These are phyloP conservation scores for Hycleus phaleratus DNA, from an alignment of 1,140 invertebrate species.

Conservation along the genomic window DNA sequence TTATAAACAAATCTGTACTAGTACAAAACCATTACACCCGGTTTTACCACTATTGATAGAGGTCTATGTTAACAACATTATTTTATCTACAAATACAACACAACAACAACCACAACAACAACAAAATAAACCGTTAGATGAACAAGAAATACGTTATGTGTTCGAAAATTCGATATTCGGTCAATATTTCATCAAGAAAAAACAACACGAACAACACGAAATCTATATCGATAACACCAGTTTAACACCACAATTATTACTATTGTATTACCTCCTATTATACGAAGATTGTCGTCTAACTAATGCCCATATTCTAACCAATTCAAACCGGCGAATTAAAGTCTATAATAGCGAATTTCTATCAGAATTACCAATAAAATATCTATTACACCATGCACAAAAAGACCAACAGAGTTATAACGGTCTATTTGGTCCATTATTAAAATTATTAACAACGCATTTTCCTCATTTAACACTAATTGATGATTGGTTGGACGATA, in stretches of 20 bases:
- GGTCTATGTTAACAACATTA: constrained; percentile 90
- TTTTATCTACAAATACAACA: constrained; percentile 67
- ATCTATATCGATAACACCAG: constrained; percentile 57
- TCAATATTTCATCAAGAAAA: constrained; percentile 56
- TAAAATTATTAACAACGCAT: constrained; percentile 82
- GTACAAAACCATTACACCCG: constrained; percentile 81
- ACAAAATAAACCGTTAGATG: constrained; percentile 79
- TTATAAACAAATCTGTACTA: constrained; percentile 84
- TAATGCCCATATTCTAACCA: constrained; percentile 64
- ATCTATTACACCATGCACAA: constrained; percentile 87
- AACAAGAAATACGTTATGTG: constrained; percentile 80
- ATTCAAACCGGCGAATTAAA: constrained; percentile 69
- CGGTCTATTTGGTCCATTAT: constrained; percentile 71
- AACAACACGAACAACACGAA: constrained; percentile 36
- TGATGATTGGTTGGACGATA: constrained; percentile 87
- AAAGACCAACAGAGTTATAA: constrained; percentile 85
- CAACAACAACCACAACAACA: constrained; percentile 24
- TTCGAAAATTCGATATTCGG: constrained; percentile 73
- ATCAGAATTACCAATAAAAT: constrained; percentile 88
- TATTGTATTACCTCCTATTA: constrained; percentile 86
- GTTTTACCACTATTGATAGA: constrained; percentile 89
- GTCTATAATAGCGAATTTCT: constrained; percentile 83
- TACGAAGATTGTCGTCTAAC: constrained; percentile 86
- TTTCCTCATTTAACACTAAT: constrained; percentile 92
- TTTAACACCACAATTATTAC: constrained; percentile 78